Percentiles rank a stretch among this genome's conserved stretches.
These are phyloP conservation scores for Poliocrania exsul DNA, from an alignment of 2,797 vertebrate species.

Conservation along the genomic window DNA sequence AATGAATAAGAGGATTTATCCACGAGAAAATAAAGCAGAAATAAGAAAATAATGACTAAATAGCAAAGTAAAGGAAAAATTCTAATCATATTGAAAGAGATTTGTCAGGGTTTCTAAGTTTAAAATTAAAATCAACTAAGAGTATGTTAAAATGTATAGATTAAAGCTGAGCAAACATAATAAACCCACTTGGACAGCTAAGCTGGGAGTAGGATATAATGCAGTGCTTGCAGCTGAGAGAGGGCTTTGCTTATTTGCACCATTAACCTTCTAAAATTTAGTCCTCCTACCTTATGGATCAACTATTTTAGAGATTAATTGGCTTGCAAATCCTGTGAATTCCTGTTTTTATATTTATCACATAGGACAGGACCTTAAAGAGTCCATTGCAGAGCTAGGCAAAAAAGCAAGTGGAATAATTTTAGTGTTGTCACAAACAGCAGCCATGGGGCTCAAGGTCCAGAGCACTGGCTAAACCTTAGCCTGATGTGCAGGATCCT, in stretches of 20 bases:
- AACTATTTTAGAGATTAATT: constrained; percentile 34
- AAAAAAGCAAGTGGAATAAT: neutral
- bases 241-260: constrained; percentile 13
- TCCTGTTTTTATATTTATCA: neutral
- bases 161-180: constrained; percentile 54
- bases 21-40: constrained; percentile 53
- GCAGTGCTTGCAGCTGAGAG: constrained; percentile 36
- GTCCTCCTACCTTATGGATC: constrained; percentile 18
- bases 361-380: neutral
- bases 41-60: constrained; percentile 60
- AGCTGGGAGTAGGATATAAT: neutral
- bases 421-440: neutral
- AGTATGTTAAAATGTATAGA: constrained; percentile 42
- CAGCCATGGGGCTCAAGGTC: neutral
- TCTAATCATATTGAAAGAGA: constrained; percentile 43
- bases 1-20: constrained; percentile 74
- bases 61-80: constrained; percentile 51
- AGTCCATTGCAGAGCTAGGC: neutral
- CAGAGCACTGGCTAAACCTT: accelerated
- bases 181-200: constrained; percentile 14
- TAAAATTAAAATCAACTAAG: constrained; percentile 50
- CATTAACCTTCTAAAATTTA: constrained; percentile 30
- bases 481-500: accelerated
- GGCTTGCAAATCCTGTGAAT: constrained; percentile 7
- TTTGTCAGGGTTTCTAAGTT: constrained; percentile 49